Evolutionary conservation across 2,797 vertebrate genomes (phyloP).

Genomic region (Sarcophilus harrisii): DNA sequence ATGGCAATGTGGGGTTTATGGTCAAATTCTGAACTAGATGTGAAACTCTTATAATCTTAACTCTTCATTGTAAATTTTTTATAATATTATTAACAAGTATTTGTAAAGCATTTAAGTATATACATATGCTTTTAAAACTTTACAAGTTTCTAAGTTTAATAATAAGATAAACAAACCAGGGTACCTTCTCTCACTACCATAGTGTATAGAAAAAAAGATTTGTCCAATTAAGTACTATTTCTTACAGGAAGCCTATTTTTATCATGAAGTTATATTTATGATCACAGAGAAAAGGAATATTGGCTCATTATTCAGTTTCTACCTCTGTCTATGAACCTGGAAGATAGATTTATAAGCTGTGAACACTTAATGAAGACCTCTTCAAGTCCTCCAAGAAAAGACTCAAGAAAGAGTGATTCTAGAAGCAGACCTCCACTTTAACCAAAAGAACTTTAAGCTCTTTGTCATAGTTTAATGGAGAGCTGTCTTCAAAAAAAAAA

Average conservation of each 20-base stretch:
- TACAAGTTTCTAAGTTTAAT: background rate
- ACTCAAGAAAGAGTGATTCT: background rate
- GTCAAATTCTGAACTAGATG: background rate
- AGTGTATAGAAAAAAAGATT: background rate
- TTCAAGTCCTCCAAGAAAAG: background rate
- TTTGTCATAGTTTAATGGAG: background rate
- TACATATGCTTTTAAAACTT: background rate
- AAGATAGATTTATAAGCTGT: background rate
- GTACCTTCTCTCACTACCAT: background rate
- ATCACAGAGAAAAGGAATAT: background rate
- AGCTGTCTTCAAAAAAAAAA: background rate
- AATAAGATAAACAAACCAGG: background rate
- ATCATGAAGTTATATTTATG: background rate
- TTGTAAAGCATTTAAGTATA: background rate
- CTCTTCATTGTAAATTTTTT: background rate
- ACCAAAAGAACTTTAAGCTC: background rate
- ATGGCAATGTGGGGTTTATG: background rate
- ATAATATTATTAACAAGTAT: background rate
- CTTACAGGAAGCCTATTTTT: background rate
- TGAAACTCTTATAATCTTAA: background rate
- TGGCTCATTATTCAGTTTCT: background rate
- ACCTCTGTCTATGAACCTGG: background rate
- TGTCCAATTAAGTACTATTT: background rate
- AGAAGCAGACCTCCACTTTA: conserved; percentile 1
- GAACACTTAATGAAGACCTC: background rate